Evolutionary conservation across 2,797 vertebrate genomes (phyloP).

Genomic region (Valencia hispanica): DNA sequence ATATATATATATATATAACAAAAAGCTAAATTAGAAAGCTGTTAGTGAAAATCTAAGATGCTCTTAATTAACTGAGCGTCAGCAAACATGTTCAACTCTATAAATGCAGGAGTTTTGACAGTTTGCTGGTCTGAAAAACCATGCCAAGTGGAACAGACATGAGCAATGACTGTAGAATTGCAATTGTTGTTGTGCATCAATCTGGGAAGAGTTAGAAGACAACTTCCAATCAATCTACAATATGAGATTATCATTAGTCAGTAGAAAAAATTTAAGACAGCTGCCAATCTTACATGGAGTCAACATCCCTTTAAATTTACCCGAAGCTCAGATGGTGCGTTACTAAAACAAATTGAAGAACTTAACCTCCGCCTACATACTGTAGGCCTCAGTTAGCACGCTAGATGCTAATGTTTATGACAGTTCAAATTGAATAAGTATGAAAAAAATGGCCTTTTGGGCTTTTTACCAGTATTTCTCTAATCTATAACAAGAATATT

Average conservation of each 20-base stretch:
- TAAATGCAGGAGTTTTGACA: not conserved
- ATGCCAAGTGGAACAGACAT: not conserved
- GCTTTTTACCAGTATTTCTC: not conserved
- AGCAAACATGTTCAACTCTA: not conserved
- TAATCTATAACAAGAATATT: not conserved
- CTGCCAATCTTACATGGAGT: not conserved
- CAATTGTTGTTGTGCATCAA: not conserved
- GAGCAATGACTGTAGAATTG: not conserved
- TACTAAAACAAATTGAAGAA: not conserved
- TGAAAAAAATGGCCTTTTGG: not conserved
- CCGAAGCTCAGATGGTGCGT: not conserved
- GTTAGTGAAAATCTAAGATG: not conserved
- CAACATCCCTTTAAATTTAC: not conserved
- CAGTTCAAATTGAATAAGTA: not conserved
- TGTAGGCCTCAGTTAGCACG: not conserved
- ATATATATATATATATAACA: no score
- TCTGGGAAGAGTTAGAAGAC: no score
- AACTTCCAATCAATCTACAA: not conserved
- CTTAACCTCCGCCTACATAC: not conserved
- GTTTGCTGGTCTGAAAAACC: no score
- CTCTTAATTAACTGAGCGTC: not conserved
- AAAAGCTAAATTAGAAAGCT: not conserved
- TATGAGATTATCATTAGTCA: not conserved
- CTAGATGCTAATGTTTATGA: not conserved
- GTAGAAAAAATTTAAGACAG: not conserved